A percentile compares a stretch with the other conserved stretches of the same genome.
These are phyloP conservation scores for Falcaria lacertinaria DNA, from an alignment of 2,888 invertebrate genomes.

Conservation along the genomic window DNA sequence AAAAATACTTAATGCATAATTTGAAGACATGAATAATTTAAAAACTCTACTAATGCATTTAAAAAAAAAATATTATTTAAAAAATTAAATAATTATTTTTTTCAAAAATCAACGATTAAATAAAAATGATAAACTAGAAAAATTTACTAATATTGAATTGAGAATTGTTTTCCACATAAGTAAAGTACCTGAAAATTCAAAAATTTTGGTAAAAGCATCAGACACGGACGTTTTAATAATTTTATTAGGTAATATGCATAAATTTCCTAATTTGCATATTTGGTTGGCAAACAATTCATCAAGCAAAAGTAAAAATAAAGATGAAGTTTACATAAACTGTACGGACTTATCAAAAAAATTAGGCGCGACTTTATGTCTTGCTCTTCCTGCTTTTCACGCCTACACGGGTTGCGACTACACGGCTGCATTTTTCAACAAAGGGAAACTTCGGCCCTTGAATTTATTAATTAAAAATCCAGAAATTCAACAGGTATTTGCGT, in stretches of 20 bases:
- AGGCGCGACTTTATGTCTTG: constrained; percentile 8
- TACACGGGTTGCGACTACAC: constrained; percentile 17
- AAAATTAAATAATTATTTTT: too few species aligned
- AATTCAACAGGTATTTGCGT: constrained; percentile 31
- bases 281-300: constrained; percentile 13
- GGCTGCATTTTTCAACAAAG: constrained; percentile 25
- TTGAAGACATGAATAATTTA: too few species aligned
- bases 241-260: constrained; percentile 20
- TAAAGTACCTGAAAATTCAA: constrained; percentile 18
- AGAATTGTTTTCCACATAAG: constrained; percentile 19
- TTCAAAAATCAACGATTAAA: too few species aligned
- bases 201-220: constrained; percentile 19
- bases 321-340: constrained; percentile 8
- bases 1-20: too few species aligned
- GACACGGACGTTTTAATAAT: constrained; percentile 23
- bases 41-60: too few species aligned
- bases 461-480: constrained; percentile 26
- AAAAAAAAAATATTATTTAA: too few species aligned
- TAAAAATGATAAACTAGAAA: too few species aligned
- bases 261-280: constrained; percentile 15
- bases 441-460: constrained; percentile 25
- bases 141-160: too few species aligned
- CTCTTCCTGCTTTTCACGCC: constrained; percentile 17
- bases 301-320: constrained; percentile 13
- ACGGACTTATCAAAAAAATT: constrained; percentile 9